A percentile compares a stretch with the other conserved stretches of the same genome.
Conservation (phyloP, 2,797 vertebrate genomes). For the Galaxias olidus region DNA sequence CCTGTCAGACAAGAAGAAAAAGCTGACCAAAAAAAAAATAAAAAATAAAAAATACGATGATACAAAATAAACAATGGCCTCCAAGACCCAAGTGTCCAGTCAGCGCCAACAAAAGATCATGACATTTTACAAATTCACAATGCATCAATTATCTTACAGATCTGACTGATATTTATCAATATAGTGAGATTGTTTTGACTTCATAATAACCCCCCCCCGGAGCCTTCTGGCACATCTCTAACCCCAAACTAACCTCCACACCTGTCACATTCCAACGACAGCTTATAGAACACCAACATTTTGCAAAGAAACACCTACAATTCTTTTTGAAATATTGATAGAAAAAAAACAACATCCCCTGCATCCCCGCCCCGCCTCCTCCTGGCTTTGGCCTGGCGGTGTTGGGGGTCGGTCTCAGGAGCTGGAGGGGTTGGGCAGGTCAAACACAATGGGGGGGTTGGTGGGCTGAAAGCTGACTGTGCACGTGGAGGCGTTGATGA, state of each 20-base stretch:
- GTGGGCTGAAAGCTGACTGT: conserved; percentile 98
- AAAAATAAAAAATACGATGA: conserved; percentile 80
- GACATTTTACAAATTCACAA: conserved; percentile 92
- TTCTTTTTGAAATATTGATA: conserved; percentile 71
- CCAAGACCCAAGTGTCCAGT: conserved; percentile 64
- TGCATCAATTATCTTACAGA: conserved; percentile 85
- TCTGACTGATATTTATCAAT: conserved; percentile 79
- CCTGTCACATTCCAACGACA: conserved; percentile 72
- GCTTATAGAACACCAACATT: conserved; percentile 77
- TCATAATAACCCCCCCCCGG: conserved; percentile 67
- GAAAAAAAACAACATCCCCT: conserved; percentile 69
- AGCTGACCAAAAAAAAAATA: conserved; percentile 84
- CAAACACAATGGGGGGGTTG: conserved; percentile 97
- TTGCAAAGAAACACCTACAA: conserved; percentile 82
- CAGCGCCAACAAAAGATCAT: conserved; percentile 73
- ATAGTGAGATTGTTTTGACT: conserved; percentile 78
- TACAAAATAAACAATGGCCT: conserved; percentile 86
- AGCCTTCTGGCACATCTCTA: conserved; percentile 65
- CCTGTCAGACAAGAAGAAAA: conserved; percentile 84
- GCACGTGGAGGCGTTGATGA: conserved; percentile 95
- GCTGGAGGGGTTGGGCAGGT: conserved; percentile 93
- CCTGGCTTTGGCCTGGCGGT: conserved; percentile 13
- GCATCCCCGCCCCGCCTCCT: conserved; percentile 34
- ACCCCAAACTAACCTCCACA: conserved; percentile 12
- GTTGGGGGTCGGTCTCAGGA: conserved; percentile 80